Percentiles rank a stretch among this genome's conserved stretches.
phyloP scores from a whole-genome alignment of 1,140 invertebrate genomes.

The Halyomorpha halys region DNA sequence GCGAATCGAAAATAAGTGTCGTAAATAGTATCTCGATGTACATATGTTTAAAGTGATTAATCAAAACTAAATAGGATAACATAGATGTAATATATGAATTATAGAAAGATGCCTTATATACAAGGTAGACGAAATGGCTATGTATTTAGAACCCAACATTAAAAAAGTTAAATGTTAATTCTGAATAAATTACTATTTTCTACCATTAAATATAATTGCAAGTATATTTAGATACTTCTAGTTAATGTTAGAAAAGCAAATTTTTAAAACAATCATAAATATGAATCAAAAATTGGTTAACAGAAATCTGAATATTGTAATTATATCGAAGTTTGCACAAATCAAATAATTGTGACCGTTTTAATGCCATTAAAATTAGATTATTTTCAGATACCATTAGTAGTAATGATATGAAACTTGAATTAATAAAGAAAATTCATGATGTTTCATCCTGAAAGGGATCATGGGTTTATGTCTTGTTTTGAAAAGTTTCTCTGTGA shows the following conservation, averaged over 20 bases:
- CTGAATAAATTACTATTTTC: too few relatives aligned
- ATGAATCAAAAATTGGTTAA: too few relatives aligned
- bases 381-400: conserved; percentile 12
- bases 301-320: neutral
- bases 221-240: too few relatives aligned
- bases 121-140: neutral
- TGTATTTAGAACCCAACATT: neutral
- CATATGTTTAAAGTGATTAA: conserved; percentile 25
- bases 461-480: neutral
- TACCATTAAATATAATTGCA: too few relatives aligned
- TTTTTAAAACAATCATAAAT: too few relatives aligned
- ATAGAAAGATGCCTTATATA: neutral
- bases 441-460: too few relatives aligned
- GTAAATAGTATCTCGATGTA: conserved; percentile 24
- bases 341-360: neutral
- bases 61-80: conserved; percentile 21
- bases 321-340: neutral
- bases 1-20: conserved; percentile 17
- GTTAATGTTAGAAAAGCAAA: too few relatives aligned
- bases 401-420: neutral
- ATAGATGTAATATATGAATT: conserved; percentile 12
- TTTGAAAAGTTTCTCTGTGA: conserved; percentile 7
- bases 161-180: too few relatives aligned
- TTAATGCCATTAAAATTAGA: conserved; percentile 2
- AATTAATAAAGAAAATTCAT: too few relatives aligned